Conservation (phyloP, 2,888 invertebrate genomes). For the Orchestes rusci region DNA sequence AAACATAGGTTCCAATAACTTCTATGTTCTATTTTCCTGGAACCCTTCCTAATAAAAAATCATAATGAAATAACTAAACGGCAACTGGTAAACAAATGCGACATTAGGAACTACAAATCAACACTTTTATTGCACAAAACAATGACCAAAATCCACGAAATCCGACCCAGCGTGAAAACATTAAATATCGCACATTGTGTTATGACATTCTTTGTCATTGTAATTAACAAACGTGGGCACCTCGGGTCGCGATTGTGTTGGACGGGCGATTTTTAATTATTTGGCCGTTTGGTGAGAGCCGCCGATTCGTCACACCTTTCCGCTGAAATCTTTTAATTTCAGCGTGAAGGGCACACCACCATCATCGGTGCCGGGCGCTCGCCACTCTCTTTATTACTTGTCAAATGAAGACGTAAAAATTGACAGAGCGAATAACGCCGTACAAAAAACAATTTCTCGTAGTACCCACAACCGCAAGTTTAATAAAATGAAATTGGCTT, state of each 20-base stretch:
- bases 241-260: conserved; percentile 16
- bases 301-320: conserved; percentile 19
- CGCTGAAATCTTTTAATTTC: conserved; percentile 19
- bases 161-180: conserved; percentile 5
- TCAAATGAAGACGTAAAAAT: conserved; percentile 28
- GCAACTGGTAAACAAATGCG: no score
- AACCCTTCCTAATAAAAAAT: no score
- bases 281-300: conserved; percentile 14
- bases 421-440: conserved; percentile 17
- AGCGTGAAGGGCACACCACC: conserved; percentile 25
- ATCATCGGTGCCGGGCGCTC: conserved; percentile 2
- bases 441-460: conserved; percentile 15
- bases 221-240: conserved; percentile 14
- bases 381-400: conserved; percentile 15
- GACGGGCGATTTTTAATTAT: conserved; percentile 20
- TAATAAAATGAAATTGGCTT: conserved; percentile 10
- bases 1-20: no score
- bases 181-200: conserved; percentile 7
- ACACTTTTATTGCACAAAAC: no score
- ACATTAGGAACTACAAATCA: no score
- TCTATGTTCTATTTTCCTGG: no score
- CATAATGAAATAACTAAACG: no score
- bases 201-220: conserved; percentile 19
- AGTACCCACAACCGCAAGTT: conserved; percentile 13
- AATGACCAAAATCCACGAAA: no score